phyloP scores from a whole-genome alignment of 2,888 invertebrate species.

The Morpho helenor region DNA sequence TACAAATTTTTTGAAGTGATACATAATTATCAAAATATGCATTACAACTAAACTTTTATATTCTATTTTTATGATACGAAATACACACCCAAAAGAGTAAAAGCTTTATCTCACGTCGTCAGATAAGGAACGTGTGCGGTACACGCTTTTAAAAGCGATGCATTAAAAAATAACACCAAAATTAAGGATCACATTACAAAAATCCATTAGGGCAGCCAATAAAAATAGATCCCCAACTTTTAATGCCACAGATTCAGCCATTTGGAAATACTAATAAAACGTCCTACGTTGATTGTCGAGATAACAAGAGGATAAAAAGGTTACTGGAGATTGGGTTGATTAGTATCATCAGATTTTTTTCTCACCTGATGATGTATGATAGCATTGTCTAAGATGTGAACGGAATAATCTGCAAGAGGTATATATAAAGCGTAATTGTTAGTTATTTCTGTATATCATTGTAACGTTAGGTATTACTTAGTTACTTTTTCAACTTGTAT shows the following conservation, averaged over 20 bases:
- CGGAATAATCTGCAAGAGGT: neutral
- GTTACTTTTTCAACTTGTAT: no score
- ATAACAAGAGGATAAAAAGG: slow-evolving; percentile 35
- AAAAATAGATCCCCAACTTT: slow-evolving; percentile 63
- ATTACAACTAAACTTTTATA: no score
- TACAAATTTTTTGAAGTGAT: neutral
- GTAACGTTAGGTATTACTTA: no score
- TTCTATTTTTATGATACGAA: neutral
- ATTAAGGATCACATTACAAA: slow-evolving; percentile 72
- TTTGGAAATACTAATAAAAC: slow-evolving; percentile 42
- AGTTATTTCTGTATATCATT: no score
- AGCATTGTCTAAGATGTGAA: neutral
- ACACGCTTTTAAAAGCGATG: slow-evolving; percentile 48
- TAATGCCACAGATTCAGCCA: slow-evolving; percentile 55
- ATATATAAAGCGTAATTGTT: no score
- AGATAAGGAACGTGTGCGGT: slow-evolving; percentile 50
- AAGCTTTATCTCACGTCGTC: slow-evolving; percentile 42
- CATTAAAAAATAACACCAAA: slow-evolving; percentile 61
- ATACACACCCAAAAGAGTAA: slow-evolving; percentile 10
- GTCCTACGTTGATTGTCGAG: slow-evolving; percentile 30
- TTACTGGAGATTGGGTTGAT: slow-evolving; percentile 2
- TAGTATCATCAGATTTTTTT: slow-evolving; percentile 2
- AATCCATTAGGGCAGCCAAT: slow-evolving; percentile 73
- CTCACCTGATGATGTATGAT: neutral
- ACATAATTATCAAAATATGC: slow-evolving; percentile 5